Evolutionary conservation across 2,888 invertebrate species (phyloP), one percentile per base, ranked within the genome.

Genomic region (Apotomis betuletana): DNA sequence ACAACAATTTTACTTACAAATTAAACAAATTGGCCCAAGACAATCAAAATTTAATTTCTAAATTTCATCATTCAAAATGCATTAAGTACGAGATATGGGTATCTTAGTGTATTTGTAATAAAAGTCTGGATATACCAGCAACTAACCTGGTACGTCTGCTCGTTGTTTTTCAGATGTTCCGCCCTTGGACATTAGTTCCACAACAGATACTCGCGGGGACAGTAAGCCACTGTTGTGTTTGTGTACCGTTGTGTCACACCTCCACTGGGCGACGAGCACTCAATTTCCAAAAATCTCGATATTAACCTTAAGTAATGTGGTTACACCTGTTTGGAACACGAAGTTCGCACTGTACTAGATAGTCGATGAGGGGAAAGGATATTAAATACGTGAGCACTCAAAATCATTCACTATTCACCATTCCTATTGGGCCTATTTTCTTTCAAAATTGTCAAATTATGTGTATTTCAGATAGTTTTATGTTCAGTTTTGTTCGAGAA

Each of bases 91-190:
- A 65, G 44, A 65, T 44, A 64, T 10, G 8, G 52, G 38, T 15
- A 54, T 4, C 41, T 8, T 55, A 15, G 44, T 64, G 5, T 41
- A 44, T 27, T 55, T 54, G 12, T 55, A 64, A 41, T 83, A 85
- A 85, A 85, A 81, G 82, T 85, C 79, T 67, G 78, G 86, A 84
- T 85, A 84, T 85, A 85, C 88, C 89, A 87, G 88, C 87, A 85
- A 90, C 87, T 92, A 91, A 92, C 83, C 82, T 87, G 84, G 85
- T 84, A 81, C 85, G 87, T 91, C 90, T 91, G 89, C 90, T 93
- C 92, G 80, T 92, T 92, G 81, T 91, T 92, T 91, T 93, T 92
- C 92, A 93, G 92, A 93, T 93, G 85, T 90, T 92, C 89, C 90
- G 90, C 85, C 92, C 91, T 86, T 93, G 92, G 92, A 91, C 90